Evolutionary conservation across 2,797 vertebrate genomes (phyloP), one percentile per base, ranked within the genome.

Genomic region (Thunnus albacares): DNA sequence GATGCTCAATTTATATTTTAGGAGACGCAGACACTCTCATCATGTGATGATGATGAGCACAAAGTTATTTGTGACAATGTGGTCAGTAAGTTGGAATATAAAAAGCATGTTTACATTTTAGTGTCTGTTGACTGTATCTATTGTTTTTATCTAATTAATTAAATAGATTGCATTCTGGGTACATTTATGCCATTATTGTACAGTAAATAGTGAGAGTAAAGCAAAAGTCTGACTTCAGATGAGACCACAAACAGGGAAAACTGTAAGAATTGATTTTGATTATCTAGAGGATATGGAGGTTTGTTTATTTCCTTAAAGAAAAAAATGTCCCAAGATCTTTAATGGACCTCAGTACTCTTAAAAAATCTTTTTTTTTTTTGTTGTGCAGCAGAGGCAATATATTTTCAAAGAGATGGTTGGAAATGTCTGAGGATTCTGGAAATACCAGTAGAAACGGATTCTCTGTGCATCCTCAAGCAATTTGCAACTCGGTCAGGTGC

Each of bases 221-320:
- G 17, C 43, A 43, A 53, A 30, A 61, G 22, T 43, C 47, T 60
- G 70, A 71, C 30, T 38, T 30, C 57, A 62, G 22, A 47, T 47
- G 67, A 59, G 14, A 15, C n/a, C 10, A 56, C 41, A 49, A 57
- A 56, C 71, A 17, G 5, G 14, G 12, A 64, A 18, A 26, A 56
- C 13, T 55, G 33, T 26, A 53, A 55, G 62, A 73, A 63, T 53
- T 14, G 14, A 53, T 24, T 14, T 15, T 22, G 20, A 7, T 47
- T 28, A 67, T 61, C 20, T 14, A 26, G 56, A 26, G 26, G 57
- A 68, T 45, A 41, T 38, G 59, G 24, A 9, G 24, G 47, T 66
- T 59, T 59, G 20, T 3, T 45, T 5, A 24, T 65, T 71, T 33
- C 6, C 30, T 6, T 33, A 33, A 33, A 33, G 30, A 35, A 13